Evolutionary conservation across 2,113 vertebrate genomes (phyloP), one percentile per base, ranked within the genome.

Genomic region (Chloroceryle aenea): DNA sequence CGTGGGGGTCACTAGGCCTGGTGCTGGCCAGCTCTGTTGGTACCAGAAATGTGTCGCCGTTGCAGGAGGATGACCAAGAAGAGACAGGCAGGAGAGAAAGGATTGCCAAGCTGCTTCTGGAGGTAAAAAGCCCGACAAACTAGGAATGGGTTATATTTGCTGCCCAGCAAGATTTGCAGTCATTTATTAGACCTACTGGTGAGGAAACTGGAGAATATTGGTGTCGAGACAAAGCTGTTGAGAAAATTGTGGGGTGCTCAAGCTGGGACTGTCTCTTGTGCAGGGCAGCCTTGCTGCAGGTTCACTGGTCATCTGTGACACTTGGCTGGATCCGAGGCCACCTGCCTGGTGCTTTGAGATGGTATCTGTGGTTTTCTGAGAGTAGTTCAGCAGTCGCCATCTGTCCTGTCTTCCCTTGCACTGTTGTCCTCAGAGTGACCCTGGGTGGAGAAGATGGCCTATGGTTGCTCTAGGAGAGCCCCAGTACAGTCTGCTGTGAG

Each of bases 191-290:
- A 79, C n/a, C 36, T 55, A 23, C 63, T 29, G 7, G 45, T 62
- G 72, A 83, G 86, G 71, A 20, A 32, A 5, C 20, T 85, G 82
- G 55, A 74, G 55, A 42, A 22, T 25, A 5, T 7, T 22, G 69
- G 10, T 58, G 19, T n/a, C 16, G 56, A 72, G 58, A 34, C 6
- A 15, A 13, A 40, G 58, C 56, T 1, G 1, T 5, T 1, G 78
- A 42, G 73, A 40, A 66, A 58, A 40, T 11, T 0, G 0, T 27
- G 27, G 38, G 14, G 21, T n/a, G 59, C 73, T 42, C 14, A 53
- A 59, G 58, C 68, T 80, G 73, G 27, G 48, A 16, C 0, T 1
- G 22, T 30, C 26, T 69, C 1, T 1, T n/a, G 14, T 3, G 12
- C 34, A 12, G 21, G 34, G 47, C 62, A 55, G 34, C 56, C 4